phyloP scores from a whole-genome alignment of 1,140 invertebrate species.

The Arion vulgaris region DNA sequence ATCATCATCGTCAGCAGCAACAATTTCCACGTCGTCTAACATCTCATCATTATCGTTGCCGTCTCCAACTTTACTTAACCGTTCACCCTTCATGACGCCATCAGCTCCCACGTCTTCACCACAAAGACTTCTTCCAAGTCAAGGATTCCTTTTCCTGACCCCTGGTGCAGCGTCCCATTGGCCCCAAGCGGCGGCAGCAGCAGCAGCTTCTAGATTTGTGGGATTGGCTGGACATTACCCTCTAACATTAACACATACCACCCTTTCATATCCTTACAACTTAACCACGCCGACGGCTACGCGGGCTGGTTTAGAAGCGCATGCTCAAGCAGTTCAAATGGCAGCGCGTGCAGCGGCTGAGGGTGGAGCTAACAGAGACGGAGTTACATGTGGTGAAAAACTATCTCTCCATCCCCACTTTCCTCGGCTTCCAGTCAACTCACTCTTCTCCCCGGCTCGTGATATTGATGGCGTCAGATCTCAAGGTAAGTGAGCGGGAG shows the following conservation, averaged over 20 bases:
- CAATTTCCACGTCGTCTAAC: slow-evolving; percentile 34
- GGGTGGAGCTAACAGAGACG: slow-evolving; percentile 35
- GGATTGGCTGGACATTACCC: slow-evolving; percentile 48
- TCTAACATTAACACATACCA: slow-evolving; percentile 56
- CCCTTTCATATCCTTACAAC: slow-evolving; percentile 61
- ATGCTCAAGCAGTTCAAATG: slow-evolving; percentile 28
- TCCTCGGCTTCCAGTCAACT: slow-evolving; percentile 36
- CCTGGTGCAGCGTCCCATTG: slow-evolving; percentile 41
- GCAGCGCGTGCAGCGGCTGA: slow-evolving; percentile 40
- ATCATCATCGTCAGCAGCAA: slow-evolving; percentile 25
- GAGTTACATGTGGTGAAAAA: background rate
- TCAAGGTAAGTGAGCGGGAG: slow-evolving; percentile 36
- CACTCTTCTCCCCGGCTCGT: slow-evolving; percentile 50
- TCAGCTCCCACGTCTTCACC: background rate
- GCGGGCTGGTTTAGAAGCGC: slow-evolving; percentile 47
- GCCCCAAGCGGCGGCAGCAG: slow-evolving; percentile 14
- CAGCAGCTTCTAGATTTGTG: slow-evolving; percentile 43
- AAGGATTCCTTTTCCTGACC: slow-evolving; percentile 50
- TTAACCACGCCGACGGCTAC: slow-evolving; percentile 49
- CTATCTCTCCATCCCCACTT: slow-evolving; percentile 5
- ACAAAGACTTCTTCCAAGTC: slow-evolving; percentile 38
- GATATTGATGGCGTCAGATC: slow-evolving; percentile 51
- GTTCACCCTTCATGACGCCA: slow-evolving; percentile 29
- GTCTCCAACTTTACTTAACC: slow-evolving; percentile 19
- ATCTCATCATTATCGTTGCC: slow-evolving; percentile 29